A percentile compares a stretch with the other conserved stretches of the same genome.
phyloP scores from a whole-genome alignment of 2,113 vertebrate species.

The Grammomys surdaster region DNA sequence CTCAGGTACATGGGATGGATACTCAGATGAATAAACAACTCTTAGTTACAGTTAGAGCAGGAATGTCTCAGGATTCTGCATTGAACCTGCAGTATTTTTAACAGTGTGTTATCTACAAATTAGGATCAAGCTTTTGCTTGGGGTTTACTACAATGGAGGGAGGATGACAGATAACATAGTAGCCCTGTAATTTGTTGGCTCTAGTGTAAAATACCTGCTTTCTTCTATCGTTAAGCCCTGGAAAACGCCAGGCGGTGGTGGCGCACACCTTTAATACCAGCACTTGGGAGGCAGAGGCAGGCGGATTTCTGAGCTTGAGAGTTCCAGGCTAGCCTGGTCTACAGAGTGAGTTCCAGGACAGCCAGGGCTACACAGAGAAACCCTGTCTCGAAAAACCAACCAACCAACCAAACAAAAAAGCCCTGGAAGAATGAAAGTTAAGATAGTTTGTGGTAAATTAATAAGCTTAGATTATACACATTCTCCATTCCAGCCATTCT shows the following conservation, averaged over 20 bases:
- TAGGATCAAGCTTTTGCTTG: conserved; percentile 64
- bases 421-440: conserved; percentile 64
- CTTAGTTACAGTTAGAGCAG: too few relatives aligned
- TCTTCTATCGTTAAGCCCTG: conserved; percentile 55
- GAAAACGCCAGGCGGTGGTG: background rate
- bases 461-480: conserved; percentile 59
- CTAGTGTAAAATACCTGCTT: conserved; percentile 63
- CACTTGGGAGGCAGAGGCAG: too few relatives aligned
- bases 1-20: too few relatives aligned
- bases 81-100: conserved; percentile 56
- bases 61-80: background rate
- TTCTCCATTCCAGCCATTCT: conserved; percentile 58
- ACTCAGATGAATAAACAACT: background rate
- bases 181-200: conserved; percentile 69
- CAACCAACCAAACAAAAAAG: background rate
- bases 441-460: conserved; percentile 67
- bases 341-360: too few relatives aligned
- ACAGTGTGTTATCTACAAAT: conserved; percentile 62
- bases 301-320: too few relatives aligned
- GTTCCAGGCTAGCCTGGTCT: too few relatives aligned
- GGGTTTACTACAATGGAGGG: conserved; percentile 53
- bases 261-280: too few relatives aligned
- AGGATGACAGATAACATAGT: conserved; percentile 50
- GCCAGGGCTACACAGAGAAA: too few relatives aligned
- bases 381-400: too few relatives aligned